Evolutionary conservation across 2,113 vertebrate genomes (phyloP), one percentile per base, ranked within the genome.

Genomic region (Apaloderma vittatum): DNA sequence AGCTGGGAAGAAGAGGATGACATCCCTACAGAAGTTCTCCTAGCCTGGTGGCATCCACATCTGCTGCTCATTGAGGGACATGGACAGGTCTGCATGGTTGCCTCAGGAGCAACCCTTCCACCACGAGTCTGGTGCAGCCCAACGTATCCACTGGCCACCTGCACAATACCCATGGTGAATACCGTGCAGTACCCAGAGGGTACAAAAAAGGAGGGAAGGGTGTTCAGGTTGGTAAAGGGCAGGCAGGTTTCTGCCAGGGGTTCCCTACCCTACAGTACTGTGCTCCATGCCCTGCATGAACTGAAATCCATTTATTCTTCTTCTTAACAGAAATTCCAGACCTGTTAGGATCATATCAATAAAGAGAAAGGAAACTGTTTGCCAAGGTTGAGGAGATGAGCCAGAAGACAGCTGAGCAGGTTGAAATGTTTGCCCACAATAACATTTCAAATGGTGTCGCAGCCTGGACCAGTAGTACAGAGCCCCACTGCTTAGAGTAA

Each of bases 371-470:
- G 26, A 68, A 73, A 48, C 36, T 21, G 8, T 61, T 75, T 59
- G n/a, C 46, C 40, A 55, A 86, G 27, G 15, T 68, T 65, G 68
- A 72, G 48, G 45, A 72, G 67, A 52, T 49, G 54, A 86, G 46
- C 40, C 2, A 3, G 23, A 86, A 80, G 59, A 73, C n/a, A 93
- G 48, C 34, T 88, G 58, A 72, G 58, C 37, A 83, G 83, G 63
- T 18, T 84, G 68, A 93, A 87, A 90, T 66, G 72, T 86, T 95
- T 86, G 76, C 67, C 77, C 83, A 91, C 11, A 19, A 45, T 37
- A 37, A 10, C 48, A 68, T 85, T 88, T 89, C 61, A 81, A 26
- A 29, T 29, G 49, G 21, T 52, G 29, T 32, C 52, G n/a, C n/a
- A 52, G 21, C 36, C 65, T 87, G 46, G 26, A 76, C 40, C 8